phyloP scores from a whole-genome alignment of 2,888 invertebrate species.

The Malthinus seriepunctatus region DNA sequence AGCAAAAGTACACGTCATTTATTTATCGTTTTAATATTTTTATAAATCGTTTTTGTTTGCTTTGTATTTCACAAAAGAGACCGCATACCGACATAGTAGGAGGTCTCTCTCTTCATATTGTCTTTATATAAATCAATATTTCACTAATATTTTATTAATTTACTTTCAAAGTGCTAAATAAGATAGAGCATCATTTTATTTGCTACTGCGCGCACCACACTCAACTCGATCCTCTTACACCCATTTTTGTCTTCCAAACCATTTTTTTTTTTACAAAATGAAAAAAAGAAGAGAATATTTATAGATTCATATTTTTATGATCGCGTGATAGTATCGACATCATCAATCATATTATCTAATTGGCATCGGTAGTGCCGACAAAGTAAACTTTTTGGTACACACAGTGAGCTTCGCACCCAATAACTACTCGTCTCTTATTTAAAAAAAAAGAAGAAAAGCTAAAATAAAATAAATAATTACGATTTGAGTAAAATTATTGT shows the following conservation, averaged over 20 bases:
- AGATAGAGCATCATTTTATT: too few relatives aligned
- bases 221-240: too few relatives aligned
- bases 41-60: constrained; percentile 35
- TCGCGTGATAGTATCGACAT: constrained; percentile 45
- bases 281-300: constrained; percentile 10
- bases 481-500: too few relatives aligned
- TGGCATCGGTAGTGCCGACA: constrained; percentile 55
- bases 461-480: too few relatives aligned
- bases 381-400: constrained; percentile 56
- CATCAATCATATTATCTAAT: constrained; percentile 54
- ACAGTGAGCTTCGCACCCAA: constrained; percentile 53
- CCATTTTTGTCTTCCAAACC: too few relatives aligned
- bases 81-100: constrained; percentile 35
- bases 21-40: constrained; percentile 37
- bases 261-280: too few relatives aligned
- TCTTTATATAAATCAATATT: constrained; percentile 31
- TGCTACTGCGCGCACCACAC: too few relatives aligned
- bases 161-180: too few relatives aligned
- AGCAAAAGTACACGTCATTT: constrained; percentile 26
- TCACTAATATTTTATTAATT: too few relatives aligned
- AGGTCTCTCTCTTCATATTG: constrained; percentile 28
- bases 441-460: background rate
- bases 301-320: constrained; percentile 23
- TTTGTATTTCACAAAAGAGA: constrained; percentile 28
- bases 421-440: constrained; percentile 42